A percentile compares a stretch with the other conserved stretches of the same genome.
phyloP scores from a whole-genome alignment of 2,888 invertebrate species.

The Calephelis perditalis region DNA sequence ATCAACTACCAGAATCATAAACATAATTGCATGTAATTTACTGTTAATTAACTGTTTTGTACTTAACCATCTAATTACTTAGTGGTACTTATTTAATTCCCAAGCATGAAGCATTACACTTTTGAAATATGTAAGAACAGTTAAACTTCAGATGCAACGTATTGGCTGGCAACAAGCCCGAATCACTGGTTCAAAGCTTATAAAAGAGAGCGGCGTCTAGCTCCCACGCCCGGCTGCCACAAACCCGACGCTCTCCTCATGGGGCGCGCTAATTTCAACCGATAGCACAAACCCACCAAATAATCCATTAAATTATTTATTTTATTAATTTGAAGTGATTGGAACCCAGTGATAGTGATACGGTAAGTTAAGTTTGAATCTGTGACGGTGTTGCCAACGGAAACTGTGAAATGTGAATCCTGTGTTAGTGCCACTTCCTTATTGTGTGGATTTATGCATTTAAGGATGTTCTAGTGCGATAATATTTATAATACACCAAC shows the following conservation, averaged over 20 bases:
- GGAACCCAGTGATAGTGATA: slow-evolving; percentile 76
- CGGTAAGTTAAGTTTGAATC: slow-evolving; percentile 62
- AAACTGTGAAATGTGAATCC: slow-evolving; percentile 62
- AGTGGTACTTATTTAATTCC: too few species aligned
- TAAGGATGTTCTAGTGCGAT: slow-evolving; percentile 42
- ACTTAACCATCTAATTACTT: too few species aligned
- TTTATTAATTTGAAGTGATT: slow-evolving; percentile 42
- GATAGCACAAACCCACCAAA: slow-evolving; percentile 55
- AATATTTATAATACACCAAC: slow-evolving; percentile 11
- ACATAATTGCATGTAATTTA: too few species aligned
- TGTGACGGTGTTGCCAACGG: slow-evolving; percentile 55
- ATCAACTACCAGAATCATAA: too few species aligned
- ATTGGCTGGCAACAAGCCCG: slow-evolving; percentile 58
- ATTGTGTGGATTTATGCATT: slow-evolving; percentile 40
- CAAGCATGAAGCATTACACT: too few species aligned
- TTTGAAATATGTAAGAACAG: slow-evolving; percentile 18
- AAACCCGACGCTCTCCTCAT: slow-evolving; percentile 68
- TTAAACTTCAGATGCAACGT: slow-evolving; percentile 36
- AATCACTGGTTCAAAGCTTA: slow-evolving; percentile 66
- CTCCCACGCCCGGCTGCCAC: slow-evolving; percentile 69
- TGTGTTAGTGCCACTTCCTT: slow-evolving; percentile 59
- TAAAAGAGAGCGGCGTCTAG: slow-evolving; percentile 67
- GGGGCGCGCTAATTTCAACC: slow-evolving; percentile 72
- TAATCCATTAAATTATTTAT: slow-evolving; percentile 40
- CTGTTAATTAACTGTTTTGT: too few species aligned